Evolutionary conservation across 37 sponge, comb jelly and placozoan species (phyloP).

Genomic region (Ephydatia muelleri): DNA sequence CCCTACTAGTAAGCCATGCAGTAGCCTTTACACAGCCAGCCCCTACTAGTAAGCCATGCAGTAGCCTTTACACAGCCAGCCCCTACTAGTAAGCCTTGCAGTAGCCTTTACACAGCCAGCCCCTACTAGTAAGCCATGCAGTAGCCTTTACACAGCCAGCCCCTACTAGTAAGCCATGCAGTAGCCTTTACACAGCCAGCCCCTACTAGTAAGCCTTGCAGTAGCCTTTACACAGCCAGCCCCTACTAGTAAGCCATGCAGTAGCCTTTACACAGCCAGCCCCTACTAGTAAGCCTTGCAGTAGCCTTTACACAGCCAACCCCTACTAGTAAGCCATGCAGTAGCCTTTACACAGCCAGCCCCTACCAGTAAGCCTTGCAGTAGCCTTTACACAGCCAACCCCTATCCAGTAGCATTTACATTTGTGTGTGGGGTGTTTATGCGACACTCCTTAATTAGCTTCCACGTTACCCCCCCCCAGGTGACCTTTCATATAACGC

Average conservation of each 20-base stretch:
- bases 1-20: slow-evolving; percentile 22
- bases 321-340: slow-evolving; percentile 22
- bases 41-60: slow-evolving; percentile 22
- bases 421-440: slow-evolving; percentile 4
- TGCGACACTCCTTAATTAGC: not conserved
- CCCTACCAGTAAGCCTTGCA: slow-evolving; percentile 19
- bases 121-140: slow-evolving; percentile 22
- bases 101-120: not conserved
- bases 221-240: not conserved
- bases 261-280: not conserved
- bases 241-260: slow-evolving; percentile 22
- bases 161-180: slow-evolving; percentile 22
- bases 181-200: not conserved
- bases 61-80: not conserved
- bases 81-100: slow-evolving; percentile 21
- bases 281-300: slow-evolving; percentile 21
- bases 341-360: not conserved
- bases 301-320: not conserved
- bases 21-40: not conserved
- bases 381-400: not conserved
- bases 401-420: not conserved
- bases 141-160: not conserved
- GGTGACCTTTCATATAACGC: slow-evolving; percentile 58
- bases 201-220: slow-evolving; percentile 21
- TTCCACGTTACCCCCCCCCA: not conserved